phyloP scores from a whole-genome alignment of 2,797 vertebrate species.

The Sitta carolinensis region DNA sequence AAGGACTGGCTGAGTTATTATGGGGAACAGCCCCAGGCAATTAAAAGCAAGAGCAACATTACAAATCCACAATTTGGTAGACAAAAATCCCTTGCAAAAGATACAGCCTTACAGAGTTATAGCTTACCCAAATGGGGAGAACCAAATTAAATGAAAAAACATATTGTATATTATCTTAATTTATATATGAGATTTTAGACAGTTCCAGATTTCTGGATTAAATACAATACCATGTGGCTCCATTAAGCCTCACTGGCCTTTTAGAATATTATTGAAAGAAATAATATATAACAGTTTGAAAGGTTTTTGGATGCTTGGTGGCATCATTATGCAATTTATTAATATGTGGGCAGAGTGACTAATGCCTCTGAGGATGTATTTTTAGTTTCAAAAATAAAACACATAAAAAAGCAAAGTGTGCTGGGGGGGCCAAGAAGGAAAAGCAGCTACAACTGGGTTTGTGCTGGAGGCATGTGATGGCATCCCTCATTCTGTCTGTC shows the following conservation, averaged over 20 bases:
- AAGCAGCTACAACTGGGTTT: conserved; percentile 36
- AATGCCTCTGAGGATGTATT: conserved; percentile 60
- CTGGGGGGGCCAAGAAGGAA: not conserved
- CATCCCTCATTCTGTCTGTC: conserved; percentile 13
- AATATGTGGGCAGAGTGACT: conserved; percentile 70
- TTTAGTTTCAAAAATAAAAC: conserved; percentile 43
- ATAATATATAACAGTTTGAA: conserved; percentile 66
- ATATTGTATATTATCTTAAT: conserved; percentile 65
- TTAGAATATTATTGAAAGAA: conserved; percentile 66
- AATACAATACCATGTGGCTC: conserved; percentile 68
- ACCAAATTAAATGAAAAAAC: conserved; percentile 62
- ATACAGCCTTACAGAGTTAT: not conserved
- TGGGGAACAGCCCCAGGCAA: conserved; percentile 5
- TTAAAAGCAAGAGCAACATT: conserved; percentile 35
- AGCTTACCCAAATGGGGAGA: conserved; percentile 26
- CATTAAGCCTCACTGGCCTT: conserved; percentile 63
- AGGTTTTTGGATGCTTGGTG: conserved; percentile 66
- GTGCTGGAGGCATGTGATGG: not conserved
- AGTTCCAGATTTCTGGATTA: conserved; percentile 68
- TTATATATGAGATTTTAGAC: conserved; percentile 61
- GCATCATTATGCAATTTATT: conserved; percentile 70
- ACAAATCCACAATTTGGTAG: conserved; percentile 1
- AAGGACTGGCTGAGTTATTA: conserved; percentile 4
- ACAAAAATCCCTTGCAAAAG: conserved; percentile 43
- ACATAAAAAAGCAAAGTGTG: not conserved